Percentiles rank a stretch among this genome's conserved stretches.
phyloP scores from a whole-genome alignment of 2,888 invertebrate genomes.

The Hipparchia semele region DNA sequence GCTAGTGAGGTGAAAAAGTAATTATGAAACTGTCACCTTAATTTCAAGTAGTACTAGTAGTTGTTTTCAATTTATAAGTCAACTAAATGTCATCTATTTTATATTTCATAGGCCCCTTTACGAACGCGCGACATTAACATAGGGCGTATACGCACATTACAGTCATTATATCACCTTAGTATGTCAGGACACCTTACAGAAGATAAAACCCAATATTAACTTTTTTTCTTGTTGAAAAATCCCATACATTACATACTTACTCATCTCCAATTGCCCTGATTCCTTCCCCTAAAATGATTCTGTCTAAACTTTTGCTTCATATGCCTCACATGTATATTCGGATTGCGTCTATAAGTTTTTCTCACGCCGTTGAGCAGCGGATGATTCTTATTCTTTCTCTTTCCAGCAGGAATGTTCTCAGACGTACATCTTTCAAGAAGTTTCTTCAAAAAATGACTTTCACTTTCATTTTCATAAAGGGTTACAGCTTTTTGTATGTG shows the following conservation, averaged over 20 bases:
- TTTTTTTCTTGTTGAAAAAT: too few species aligned
- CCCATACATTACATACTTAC: neutral
- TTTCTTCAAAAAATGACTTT: conserved; percentile 19
- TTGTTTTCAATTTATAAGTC: too few species aligned
- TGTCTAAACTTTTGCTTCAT: conserved; percentile 5
- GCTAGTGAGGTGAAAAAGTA: too few species aligned
- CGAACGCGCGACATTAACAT: too few species aligned
- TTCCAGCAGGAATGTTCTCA: neutral
- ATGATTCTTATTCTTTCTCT: neutral
- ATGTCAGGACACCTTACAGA: too few species aligned
- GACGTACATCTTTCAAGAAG: neutral
- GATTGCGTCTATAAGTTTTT: conserved; percentile 17
- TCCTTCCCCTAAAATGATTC: conserved; percentile 12
- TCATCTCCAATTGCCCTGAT: neutral
- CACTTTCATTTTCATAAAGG: conserved; percentile 36
- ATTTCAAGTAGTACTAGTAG: too few species aligned
- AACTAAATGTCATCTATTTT: too few species aligned
- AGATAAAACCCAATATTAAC: too few species aligned
- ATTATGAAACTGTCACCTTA: too few species aligned
- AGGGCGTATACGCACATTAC: too few species aligned
- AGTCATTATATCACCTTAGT: too few species aligned
- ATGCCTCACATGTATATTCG: neutral
- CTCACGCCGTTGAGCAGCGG: conserved; percentile 5
- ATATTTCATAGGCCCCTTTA: too few species aligned
- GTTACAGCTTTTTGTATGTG: conserved; percentile 35